Percentiles rank a stretch among this genome's conserved stretches.
phyloP scores from a whole-genome alignment of 2,797 vertebrate genomes.

The Mus caroli region DNA sequence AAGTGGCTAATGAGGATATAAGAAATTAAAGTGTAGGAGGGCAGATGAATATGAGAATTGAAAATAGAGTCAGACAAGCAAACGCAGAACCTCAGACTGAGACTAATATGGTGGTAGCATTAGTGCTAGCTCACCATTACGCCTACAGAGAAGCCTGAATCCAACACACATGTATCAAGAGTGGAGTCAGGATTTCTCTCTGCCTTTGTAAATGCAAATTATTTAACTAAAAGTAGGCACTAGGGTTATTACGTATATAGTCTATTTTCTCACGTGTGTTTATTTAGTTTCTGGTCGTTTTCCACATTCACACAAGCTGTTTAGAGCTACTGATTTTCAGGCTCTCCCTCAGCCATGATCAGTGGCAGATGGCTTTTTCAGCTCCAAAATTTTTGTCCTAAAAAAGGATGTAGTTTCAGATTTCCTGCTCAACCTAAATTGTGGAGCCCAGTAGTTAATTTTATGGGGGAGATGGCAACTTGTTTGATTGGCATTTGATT shows the following conservation, averaged over 20 bases:
- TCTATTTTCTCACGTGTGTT: neutral
- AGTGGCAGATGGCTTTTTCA: conserved; percentile 52
- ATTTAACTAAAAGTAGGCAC: conserved; percentile 17
- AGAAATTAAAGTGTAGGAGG: conserved; percentile 32
- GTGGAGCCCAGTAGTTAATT: conserved; percentile 4
- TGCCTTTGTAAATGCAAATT: conserved; percentile 30
- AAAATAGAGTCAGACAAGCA: conserved; percentile 50
- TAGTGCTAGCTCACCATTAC: conserved; percentile 6
- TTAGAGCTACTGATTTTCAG: conserved; percentile 50
- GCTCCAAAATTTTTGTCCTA: conserved; percentile 32
- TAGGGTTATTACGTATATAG: conserved; percentile 15
- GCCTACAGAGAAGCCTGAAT: conserved; percentile 1
- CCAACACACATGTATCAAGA: neutral
- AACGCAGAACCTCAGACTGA: conserved; percentile 40
- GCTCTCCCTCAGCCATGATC: conserved; percentile 45
- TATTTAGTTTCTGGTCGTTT: conserved; percentile 65
- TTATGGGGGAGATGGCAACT: neutral
- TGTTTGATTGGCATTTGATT: conserved; percentile 22
- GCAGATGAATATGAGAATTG: neutral
- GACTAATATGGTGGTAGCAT: neutral
- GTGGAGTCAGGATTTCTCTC: conserved; percentile 50
- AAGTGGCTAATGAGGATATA: neutral
- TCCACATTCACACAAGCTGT: conserved; percentile 51
- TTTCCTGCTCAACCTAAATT: conserved; percentile 24
- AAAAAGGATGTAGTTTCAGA: conserved; percentile 46